phyloP scores from a whole-genome alignment of 2,797 vertebrate species.

The Eulemur mongoz region DNA sequence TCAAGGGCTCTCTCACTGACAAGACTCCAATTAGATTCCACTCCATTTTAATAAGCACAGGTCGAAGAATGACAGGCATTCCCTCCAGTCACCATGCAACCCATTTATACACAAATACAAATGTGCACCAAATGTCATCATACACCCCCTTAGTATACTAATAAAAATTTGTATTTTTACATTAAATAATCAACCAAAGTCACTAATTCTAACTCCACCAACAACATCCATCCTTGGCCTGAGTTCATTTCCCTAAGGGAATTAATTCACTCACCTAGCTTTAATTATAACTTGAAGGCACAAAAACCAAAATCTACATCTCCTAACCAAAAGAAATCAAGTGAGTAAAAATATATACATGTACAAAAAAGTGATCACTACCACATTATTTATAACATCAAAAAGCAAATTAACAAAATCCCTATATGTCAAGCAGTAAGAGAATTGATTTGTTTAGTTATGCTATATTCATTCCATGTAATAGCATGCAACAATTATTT shows the following conservation, averaged over 20 bases:
- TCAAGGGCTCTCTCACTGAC: constrained; percentile 22
- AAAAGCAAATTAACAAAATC: constrained; percentile 58
- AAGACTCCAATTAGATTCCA: constrained; percentile 20
- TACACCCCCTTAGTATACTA: not conserved
- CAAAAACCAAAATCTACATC: constrained; percentile 21
- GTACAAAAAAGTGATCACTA: constrained; percentile 21
- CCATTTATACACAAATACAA: constrained; percentile 26
- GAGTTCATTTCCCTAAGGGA: constrained; percentile 45
- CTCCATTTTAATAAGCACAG: constrained; percentile 18
- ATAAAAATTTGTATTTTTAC: constrained; percentile 42
- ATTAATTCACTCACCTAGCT: constrained; percentile 51
- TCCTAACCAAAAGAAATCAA: constrained; percentile 27
- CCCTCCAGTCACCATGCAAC: not conserved
- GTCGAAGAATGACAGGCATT: constrained; percentile 42
- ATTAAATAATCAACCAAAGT: constrained; percentile 52
- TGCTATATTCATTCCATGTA: not conserved
- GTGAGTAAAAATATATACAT: not conserved
- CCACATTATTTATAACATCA: constrained; percentile 17
- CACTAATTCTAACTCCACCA: constrained; percentile 34
- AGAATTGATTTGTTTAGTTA: constrained; percentile 6
- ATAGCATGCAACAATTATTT: not conserved
- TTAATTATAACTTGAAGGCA: constrained; percentile 58
- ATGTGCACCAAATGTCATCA: not conserved
- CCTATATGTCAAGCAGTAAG: constrained; percentile 3
- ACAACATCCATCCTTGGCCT: constrained; percentile 12